Conservation (phyloP, 1,140 invertebrate species). For the Riptortus pedestris region DNA sequence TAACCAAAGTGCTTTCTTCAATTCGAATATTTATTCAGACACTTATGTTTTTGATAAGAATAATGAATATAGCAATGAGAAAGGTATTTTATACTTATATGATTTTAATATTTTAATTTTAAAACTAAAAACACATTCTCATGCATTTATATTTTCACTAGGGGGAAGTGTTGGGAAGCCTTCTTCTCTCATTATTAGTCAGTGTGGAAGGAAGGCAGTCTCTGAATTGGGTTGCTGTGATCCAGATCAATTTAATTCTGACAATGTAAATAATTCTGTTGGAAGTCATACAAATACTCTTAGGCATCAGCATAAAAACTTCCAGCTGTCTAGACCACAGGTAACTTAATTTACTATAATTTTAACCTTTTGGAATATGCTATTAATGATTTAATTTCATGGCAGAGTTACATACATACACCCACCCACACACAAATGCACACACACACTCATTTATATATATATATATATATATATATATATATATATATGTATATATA, state of each 20-base stretch:
- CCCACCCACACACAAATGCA: too few relatives aligned
- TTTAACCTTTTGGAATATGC: background rate
- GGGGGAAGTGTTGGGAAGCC: slow-evolving; percentile 28
- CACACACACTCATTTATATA: too few relatives aligned
- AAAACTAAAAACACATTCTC: background rate
- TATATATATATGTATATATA: too few relatives aligned
- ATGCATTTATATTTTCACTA: background rate
- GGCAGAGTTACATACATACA: too few relatives aligned
- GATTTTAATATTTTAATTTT: background rate
- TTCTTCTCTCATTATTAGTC: slow-evolving; percentile 30
- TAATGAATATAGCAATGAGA: slow-evolving; percentile 24
- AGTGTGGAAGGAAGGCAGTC: slow-evolving; percentile 32
- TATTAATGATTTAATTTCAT: background rate
- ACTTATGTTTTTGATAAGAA: slow-evolving; percentile 30
- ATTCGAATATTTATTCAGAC: slow-evolving; percentile 32
- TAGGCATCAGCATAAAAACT: slow-evolving; percentile 14
- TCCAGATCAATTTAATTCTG: slow-evolving; percentile 14
- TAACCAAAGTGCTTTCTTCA: slow-evolving; percentile 28
- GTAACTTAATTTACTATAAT: background rate
- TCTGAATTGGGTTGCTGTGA: slow-evolving; percentile 30
- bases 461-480: too few relatives aligned
- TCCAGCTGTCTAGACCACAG: slow-evolving; percentile 10
- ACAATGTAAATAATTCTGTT: background rate
- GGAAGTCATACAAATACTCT: slow-evolving; percentile 3
- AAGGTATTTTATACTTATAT: slow-evolving; percentile 16